Evolutionary conservation across 2,113 vertebrate species (phyloP).

Genomic region (Sakesphorus luctuosus): DNA sequence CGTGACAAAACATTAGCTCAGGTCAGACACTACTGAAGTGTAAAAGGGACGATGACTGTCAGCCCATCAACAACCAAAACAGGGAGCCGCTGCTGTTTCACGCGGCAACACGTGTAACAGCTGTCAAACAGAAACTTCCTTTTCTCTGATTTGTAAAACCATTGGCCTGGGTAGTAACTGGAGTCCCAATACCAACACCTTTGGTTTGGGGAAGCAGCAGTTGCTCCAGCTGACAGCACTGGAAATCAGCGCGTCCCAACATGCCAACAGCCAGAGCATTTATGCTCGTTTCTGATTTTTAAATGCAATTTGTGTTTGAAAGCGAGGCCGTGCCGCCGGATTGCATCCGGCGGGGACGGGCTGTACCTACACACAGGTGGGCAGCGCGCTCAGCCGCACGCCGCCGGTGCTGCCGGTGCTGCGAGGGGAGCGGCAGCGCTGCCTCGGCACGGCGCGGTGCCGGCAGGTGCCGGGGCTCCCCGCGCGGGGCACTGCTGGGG

Average conservation of each 20-base stretch:
- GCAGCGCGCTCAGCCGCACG: neutral
- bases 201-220: accelerated
- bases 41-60: neutral
- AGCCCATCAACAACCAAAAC: neutral
- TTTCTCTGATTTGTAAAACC: neutral
- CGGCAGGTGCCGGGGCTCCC: neutral
- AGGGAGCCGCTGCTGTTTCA: neutral
- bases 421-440: neutral
- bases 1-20: neutral
- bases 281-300: neutral
- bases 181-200: neutral
- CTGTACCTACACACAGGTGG: neutral
- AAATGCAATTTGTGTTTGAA: too few relatives aligned
- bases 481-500: neutral
- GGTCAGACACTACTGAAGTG: neutral
- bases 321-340: neutral
- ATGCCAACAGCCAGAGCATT: accelerated
- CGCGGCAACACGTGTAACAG: neutral
- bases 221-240: accelerated
- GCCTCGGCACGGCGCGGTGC: neutral
- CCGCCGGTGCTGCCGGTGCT: neutral
- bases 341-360: neutral
- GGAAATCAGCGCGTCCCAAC: accelerated
- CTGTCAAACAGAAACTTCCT: neutral
- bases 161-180: accelerated